Evolutionary conservation across 2,797 vertebrate species (phyloP), one percentile per base, ranked within the genome.

Genomic region (Hippopotamyrus pictus): DNA sequence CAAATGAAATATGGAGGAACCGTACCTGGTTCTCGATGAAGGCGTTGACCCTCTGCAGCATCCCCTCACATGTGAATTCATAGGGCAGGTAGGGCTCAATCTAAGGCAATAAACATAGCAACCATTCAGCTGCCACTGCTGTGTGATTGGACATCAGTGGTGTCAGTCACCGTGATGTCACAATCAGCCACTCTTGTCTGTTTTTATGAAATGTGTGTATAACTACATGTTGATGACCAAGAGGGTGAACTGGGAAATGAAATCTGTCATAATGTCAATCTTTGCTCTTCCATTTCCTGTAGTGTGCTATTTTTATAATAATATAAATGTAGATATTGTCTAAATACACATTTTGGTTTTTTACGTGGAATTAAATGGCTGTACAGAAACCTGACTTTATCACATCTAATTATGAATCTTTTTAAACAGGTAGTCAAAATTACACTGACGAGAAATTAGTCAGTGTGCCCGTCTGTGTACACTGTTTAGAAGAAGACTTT

Each of bases 71-170:
- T 0, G 98, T 99, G 94, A 99, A 99, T 94, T 99, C 98, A 0
- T 98, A 99, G 0, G 98, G 98, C 95, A 99, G 96, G 92, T 99
- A 99, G 0, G 98, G 98, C 93, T 99, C 98, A n/a, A 97, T 98
- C 98, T 99, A 94, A 88, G 25, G 91, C 93, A 91, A 93, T 0
- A 90, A 2, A 69, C 37, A 88, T 33, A 54, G 29, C 46, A 9
- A 84, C 5, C 53, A 3, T 76, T 87, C 44, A 87, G 6, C 33
- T 83, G 33, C 37, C 5, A 8, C 9, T 44, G 41, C 22, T 14
- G 29, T 29, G 8, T 29, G 37, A 69, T n/a, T 87, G 65, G 19
- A 7, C 4, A 6, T 14, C 50, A 50, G n/a, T 69, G 25, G 25
- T 73, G 41, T 46, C 44, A 41, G n/a, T 50, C 87, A 29, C 11